A percentile compares a stretch with the other conserved stretches of the same genome.
phyloP scores from a whole-genome alignment of 1,140 invertebrate species.

The Brachionus asplanchnoidis region DNA sequence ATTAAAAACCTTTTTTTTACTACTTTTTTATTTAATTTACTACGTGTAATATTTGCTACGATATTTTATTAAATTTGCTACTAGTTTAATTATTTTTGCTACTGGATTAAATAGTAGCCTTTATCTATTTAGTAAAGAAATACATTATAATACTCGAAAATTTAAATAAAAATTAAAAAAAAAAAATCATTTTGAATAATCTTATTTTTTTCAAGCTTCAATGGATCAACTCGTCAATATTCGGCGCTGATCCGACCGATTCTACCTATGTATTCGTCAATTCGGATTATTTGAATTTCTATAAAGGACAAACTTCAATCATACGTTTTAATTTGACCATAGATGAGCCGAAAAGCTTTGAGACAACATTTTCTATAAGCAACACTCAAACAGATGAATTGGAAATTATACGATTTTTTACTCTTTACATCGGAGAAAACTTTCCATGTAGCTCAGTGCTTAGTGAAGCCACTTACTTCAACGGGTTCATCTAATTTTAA shows the following conservation, averaged over 20 bases:
- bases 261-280: slow-evolving; percentile 44
- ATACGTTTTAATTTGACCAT: slow-evolving; percentile 35
- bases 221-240: background rate
- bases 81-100: too few species aligned
- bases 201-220: background rate
- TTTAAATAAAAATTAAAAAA: background rate
- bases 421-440: slow-evolving; percentile 34
- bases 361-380: background rate
- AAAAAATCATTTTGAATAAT: background rate
- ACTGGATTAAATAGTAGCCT: too few species aligned
- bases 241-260: slow-evolving; percentile 43
- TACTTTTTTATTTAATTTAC: too few species aligned
- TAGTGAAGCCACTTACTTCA: background rate
- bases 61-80: too few species aligned
- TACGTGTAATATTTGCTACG: too few species aligned
- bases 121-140: too few species aligned
- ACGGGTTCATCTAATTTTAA: background rate
- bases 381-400: background rate
- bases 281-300: slow-evolving; percentile 29
- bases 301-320: slow-evolving; percentile 43
- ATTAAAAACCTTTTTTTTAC: too few species aligned
- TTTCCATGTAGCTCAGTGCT: slow-evolving; percentile 38
- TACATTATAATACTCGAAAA: too few species aligned
- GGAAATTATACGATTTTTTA: slow-evolving; percentile 33
- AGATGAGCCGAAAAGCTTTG: background rate